These are phyloP conservation scores for Actenoides lindsayi DNA, from an alignment of 2,113 vertebrate genomes.

Conservation along the genomic window DNA sequence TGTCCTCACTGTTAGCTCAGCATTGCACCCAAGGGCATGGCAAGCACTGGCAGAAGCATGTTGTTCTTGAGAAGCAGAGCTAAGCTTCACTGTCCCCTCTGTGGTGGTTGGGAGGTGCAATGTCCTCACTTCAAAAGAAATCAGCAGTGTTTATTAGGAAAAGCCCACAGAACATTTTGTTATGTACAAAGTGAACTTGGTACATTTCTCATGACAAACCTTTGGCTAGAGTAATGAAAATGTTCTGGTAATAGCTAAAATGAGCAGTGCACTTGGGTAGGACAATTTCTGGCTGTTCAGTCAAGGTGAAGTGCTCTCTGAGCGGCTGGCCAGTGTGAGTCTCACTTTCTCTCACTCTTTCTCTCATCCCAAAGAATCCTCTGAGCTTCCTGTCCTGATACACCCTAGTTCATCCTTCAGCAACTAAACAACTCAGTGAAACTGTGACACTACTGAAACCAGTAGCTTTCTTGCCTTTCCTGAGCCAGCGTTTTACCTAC, in stretches of 20 bases:
- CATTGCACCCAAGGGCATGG: not conserved
- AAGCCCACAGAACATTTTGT: not conserved
- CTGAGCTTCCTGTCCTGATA: not conserved
- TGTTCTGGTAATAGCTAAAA: slow-evolving; percentile 18
- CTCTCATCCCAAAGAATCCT: not conserved
- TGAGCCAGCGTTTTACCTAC: not conserved
- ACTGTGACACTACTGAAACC: not conserved
- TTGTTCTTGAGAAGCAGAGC: not conserved
- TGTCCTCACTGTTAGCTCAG: accelerated
- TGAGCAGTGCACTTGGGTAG: not conserved
- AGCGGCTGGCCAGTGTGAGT: not conserved
- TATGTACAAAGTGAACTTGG: not conserved
- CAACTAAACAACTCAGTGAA: not conserved
- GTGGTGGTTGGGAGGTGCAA: not conserved
- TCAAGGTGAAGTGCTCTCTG: not conserved
- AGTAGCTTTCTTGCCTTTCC: not conserved
- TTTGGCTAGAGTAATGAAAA: slow-evolving; percentile 12
- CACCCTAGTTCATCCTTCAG: not conserved
- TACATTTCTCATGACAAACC: not conserved
- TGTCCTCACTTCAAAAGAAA: not conserved
- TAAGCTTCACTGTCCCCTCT: not conserved
- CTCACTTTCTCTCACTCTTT: not conserved
- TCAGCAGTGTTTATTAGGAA: not conserved
- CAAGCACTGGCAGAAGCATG: not conserved
- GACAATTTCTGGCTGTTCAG: not conserved